phyloP scores from a whole-genome alignment of 2,888 invertebrate genomes.

The Volucella inanis region DNA sequence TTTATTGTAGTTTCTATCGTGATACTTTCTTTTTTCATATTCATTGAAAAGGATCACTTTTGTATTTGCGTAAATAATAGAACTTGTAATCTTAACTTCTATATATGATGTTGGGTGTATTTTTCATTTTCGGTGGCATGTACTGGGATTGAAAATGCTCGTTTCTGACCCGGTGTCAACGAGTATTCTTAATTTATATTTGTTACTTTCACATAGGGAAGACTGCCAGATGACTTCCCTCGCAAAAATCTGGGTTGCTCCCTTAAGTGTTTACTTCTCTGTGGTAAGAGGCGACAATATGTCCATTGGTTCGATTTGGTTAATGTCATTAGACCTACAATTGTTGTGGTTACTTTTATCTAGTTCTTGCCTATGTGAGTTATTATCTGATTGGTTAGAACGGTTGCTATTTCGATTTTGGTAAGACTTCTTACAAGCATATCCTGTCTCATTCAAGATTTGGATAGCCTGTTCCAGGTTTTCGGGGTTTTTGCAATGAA shows the following conservation, averaged over 20 bases:
- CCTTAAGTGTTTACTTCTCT: slow-evolving; percentile 10
- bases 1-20: slow-evolving; percentile 9
- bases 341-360: too few species aligned
- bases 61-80: background rate
- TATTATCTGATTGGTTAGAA: too few species aligned
- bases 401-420: too few species aligned
- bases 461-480: slow-evolving; percentile 61
- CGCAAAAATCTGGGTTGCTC: too few species aligned
- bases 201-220: slow-evolving; percentile 62
- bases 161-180: too few species aligned
- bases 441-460: slow-evolving; percentile 58
- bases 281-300: slow-evolving; percentile 5
- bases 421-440: too few species aligned
- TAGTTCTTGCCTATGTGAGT: too few species aligned
- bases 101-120: slow-evolving; percentile 1
- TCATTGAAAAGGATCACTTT: slow-evolving; percentile 33
- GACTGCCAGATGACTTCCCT: background rate
- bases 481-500: slow-evolving; percentile 55
- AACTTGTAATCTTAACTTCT: slow-evolving; percentile 30
- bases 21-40: slow-evolving; percentile 32
- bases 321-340: too few species aligned
- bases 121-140: slow-evolving; percentile 52
- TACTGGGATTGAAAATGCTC: too few species aligned
- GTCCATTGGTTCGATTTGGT: slow-evolving; percentile 39
- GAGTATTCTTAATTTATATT: too few species aligned